A percentile compares a stretch with the other conserved stretches of the same genome.
Conservation (phyloP, 2,113 vertebrate genomes). For the Pachypanchax playfairii region DNA sequence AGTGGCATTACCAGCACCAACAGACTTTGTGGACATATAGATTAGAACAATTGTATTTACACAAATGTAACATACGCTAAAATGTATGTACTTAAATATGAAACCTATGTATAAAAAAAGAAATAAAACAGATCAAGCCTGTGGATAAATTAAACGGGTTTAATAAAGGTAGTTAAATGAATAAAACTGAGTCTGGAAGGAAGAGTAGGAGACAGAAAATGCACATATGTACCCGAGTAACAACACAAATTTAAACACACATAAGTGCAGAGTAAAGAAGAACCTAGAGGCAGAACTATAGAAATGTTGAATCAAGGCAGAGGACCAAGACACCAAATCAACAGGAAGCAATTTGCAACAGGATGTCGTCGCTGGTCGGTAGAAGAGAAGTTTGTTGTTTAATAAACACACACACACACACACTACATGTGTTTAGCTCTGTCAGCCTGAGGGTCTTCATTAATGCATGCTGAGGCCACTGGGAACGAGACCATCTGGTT, state of each 20-base stretch:
- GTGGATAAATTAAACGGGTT: constrained; percentile 41
- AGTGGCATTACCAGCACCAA: too few species aligned
- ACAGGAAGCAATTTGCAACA: constrained; percentile 73
- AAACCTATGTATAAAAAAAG: constrained; percentile 41
- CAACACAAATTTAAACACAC: constrained; percentile 11
- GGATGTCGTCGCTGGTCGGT: constrained; percentile 55
- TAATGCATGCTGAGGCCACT: constrained; percentile 63
- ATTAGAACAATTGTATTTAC: too few species aligned
- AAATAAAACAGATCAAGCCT: constrained; percentile 25
- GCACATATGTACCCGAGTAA: constrained; percentile 10
- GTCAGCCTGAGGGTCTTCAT: constrained; percentile 63
- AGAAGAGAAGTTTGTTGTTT: too few species aligned
- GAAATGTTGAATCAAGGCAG: constrained; percentile 21
- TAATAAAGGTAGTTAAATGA: constrained; percentile 62
- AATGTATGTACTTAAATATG: constrained; percentile 7
- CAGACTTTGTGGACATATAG: too few species aligned
- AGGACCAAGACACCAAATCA: constrained; percentile 58
- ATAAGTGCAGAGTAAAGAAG: constrained; percentile 6
- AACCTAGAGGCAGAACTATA: constrained; percentile 27
- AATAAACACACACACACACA: constrained; percentile 33
- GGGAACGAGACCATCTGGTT: constrained; percentile 71
- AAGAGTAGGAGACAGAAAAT: constrained; percentile 53
- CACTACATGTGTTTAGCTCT: constrained; percentile 31
- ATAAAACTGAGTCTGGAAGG: constrained; percentile 58
- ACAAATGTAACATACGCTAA: too few species aligned